Conservation (phyloP, 2,888 invertebrate genomes). For the Meliscaeva auricollis region DNA sequence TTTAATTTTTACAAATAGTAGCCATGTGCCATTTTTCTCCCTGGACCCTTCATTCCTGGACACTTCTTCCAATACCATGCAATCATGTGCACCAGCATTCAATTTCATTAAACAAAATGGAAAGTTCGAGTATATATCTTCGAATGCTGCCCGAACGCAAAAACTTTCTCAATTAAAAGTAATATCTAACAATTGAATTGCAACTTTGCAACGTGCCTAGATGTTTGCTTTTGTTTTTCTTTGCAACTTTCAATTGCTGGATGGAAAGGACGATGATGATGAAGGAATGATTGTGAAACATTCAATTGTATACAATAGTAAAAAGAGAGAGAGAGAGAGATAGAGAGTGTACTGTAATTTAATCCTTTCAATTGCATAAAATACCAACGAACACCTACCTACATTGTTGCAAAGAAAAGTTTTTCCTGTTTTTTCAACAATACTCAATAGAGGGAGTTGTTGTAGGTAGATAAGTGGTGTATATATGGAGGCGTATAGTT, state of each 20-base stretch:
- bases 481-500: slow-evolving; percentile 7
- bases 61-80: neutral
- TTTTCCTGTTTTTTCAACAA: neutral
- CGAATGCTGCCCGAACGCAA: neutral
- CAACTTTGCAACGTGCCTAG: slow-evolving; percentile 55
- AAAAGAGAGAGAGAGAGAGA: neutral
- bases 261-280: no score
- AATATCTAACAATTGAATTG: slow-evolving; percentile 66
- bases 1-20: no score
- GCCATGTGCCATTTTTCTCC: no score
- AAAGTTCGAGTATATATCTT: slow-evolving; percentile 24
- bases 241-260: slow-evolving; percentile 13
- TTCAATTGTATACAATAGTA: slow-evolving; percentile 35
- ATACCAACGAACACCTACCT: neutral
- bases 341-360: slow-evolving; percentile 58
- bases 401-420: slow-evolving; percentile 3
- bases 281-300: slow-evolving; percentile 41
- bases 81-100: slow-evolving; percentile 26
- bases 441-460: neutral
- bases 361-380: slow-evolving; percentile 61
- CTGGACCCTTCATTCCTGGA: no score
- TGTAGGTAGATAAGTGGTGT: no score
- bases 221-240: neutral
- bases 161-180: slow-evolving; percentile 70
- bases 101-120: slow-evolving; percentile 48